A percentile compares a stretch with the other conserved stretches of the same genome.
phyloP scores from a whole-genome alignment of 2,888 invertebrate species.

The Drosophila aldrichi region DNA sequence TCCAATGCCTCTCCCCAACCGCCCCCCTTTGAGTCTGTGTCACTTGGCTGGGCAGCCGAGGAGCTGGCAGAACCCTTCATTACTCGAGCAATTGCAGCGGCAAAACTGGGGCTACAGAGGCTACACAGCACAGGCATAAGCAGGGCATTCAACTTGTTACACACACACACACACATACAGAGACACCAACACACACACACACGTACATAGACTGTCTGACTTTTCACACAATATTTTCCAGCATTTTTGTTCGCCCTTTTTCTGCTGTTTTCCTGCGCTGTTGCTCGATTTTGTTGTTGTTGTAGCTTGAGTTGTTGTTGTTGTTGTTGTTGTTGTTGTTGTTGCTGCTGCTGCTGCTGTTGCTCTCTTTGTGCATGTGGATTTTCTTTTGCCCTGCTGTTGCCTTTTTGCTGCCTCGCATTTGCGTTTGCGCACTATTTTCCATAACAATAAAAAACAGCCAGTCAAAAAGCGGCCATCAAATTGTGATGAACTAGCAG shows the following conservation, averaged over 20 bases:
- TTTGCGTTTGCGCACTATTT: conserved; percentile 81
- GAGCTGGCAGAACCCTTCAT: conserved; percentile 69
- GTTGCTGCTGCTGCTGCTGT: conserved; percentile 23
- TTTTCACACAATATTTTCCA: conserved; percentile 79
- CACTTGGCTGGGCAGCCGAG: conserved; percentile 45
- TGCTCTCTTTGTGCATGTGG: conserved; percentile 34
- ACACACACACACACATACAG: conserved; percentile 31
- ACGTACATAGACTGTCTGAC: conserved; percentile 23
- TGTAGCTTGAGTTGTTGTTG: conserved; percentile 19
- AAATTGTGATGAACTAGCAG: neutral
- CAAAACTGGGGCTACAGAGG: conserved; percentile 46
- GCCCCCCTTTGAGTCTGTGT: conserved; percentile 21
- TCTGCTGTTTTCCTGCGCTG: conserved; percentile 49
- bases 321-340: conserved; percentile 14
- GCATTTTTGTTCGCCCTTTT: conserved; percentile 63
- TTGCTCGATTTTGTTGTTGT: conserved; percentile 15
- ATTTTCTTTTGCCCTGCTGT: conserved; percentile 51
- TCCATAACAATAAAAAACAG: conserved; percentile 70
- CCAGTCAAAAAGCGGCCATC: conserved; percentile 8
- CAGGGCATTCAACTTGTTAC: conserved; percentile 73
- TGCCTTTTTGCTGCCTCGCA: conserved; percentile 64
- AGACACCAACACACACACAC: conserved; percentile 21
- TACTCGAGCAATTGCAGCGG: conserved; percentile 55
- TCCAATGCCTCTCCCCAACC: accelerated
- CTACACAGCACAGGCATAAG: conserved; percentile 40